Evolutionary conservation across 2,888 invertebrate genomes (phyloP), one percentile per base, ranked within the genome.

Genomic region (Mesorhabditis spiculigera): DNA sequence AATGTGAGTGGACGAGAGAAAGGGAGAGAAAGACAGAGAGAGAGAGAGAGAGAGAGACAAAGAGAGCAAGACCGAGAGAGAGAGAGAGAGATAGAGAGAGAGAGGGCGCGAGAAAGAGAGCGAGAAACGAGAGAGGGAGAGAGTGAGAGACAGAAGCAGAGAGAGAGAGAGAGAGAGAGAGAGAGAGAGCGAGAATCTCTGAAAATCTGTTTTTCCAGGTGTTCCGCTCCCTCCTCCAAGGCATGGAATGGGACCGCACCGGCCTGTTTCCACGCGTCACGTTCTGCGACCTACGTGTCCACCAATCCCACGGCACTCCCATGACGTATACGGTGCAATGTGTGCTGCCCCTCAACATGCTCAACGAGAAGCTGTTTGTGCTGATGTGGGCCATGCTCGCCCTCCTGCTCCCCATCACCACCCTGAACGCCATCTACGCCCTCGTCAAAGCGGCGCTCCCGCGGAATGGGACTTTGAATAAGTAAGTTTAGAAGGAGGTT

Each of bases 221-320:
- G 8, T 10, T 50, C 58, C n/a, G n/a, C n/a, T 10, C 8, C 8
- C 10, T 50, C 10, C n/a, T 50, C 58, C 58, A 13, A 10, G 58
- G 58, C 8, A 50, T 10, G 8, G 58, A n/a, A 13, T 50, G 58
- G 58, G 58, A n/a, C 8, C 10, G n/a, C 10, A 50, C 58, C 10
- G 58, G 58, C 58, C n/a, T 50, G 58, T 50, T 50, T 50, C 58
- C 58, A 50, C 58, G 58, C 58, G 58, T 50, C 58, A 50, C 58
- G 8, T 50, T 13, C 58, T 50, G 58, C 58, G 58, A 50, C 58
- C n/a, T 50, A 2, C 10, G 58, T 13, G 58, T 50, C 10, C 58
- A n/a, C 10, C 10, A 10, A n/a, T 50, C n/a, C 58, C 58, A 50
- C 58, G 58, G 58, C 58, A 28, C 28, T 28, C n/a, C 10, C 10